phyloP scores from a whole-genome alignment of 2,113 vertebrate genomes.

The Rhea americana region DNA sequence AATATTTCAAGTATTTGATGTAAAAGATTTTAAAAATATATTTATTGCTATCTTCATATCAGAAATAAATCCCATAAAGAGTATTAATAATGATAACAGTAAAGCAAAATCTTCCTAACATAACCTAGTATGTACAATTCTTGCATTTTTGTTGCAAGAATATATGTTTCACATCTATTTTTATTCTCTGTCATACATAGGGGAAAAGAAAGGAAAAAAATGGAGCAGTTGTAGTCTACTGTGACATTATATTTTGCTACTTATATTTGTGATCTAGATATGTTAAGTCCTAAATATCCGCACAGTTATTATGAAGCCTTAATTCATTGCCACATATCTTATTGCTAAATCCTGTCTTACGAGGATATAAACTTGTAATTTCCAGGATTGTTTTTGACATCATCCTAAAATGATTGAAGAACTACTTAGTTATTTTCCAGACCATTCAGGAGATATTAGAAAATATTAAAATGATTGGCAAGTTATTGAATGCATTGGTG shows the following conservation, averaged over 20 bases:
- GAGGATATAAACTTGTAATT: not conserved
- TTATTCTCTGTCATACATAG: not conserved
- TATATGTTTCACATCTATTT: not conserved
- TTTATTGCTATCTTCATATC: not conserved
- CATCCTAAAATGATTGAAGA: not conserved
- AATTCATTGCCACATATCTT: not conserved
- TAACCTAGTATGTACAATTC: not conserved
- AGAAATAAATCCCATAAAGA: not conserved
- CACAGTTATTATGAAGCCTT: not conserved
- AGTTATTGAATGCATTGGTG: not conserved
- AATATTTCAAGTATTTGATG: not conserved
- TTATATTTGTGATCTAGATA: not conserved
- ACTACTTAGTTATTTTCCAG: not conserved
- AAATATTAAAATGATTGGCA: not conserved
- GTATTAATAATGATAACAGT: not conserved
- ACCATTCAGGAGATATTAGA: not conserved
- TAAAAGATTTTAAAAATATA: not conserved
- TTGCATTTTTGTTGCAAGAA: not conserved
- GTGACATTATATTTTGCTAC: not conserved
- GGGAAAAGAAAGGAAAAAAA: not conserved
- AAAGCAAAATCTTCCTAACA: not conserved
- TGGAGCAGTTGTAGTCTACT: not conserved
- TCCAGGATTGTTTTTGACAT: not conserved
- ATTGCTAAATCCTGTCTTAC: not conserved
- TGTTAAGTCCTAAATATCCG: not conserved